Evolutionary conservation across 2,888 invertebrate genomes (phyloP).

Genomic region (Brachylomia viminalis): DNA sequence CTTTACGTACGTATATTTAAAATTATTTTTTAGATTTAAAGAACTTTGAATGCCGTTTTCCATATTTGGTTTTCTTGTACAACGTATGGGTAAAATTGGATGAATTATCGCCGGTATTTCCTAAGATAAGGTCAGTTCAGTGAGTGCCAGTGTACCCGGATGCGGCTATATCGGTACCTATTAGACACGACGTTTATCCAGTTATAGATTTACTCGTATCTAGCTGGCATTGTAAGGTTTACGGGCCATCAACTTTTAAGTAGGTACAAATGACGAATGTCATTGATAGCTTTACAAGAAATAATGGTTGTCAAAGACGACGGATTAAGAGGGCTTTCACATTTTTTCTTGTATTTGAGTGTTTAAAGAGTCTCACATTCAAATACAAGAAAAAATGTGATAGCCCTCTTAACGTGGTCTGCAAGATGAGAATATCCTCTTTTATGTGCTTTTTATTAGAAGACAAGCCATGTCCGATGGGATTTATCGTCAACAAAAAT

Average conservation of each 20-base stretch:
- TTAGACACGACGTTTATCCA: conserved; percentile 28
- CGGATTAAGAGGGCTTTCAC: too few species aligned
- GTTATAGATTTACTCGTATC: conserved; percentile 20
- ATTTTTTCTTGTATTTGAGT: too few species aligned
- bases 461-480: not conserved
- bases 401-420: too few species aligned
- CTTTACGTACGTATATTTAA: conserved; percentile 92
- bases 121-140: conserved; percentile 31
- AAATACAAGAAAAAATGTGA: too few species aligned
- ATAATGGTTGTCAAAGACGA: not conserved
- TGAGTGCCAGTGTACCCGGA: conserved; percentile 41
- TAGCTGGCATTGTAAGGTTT: conserved; percentile 19
- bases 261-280: not conserved
- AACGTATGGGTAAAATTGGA: conserved; percentile 4
- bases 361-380: too few species aligned
- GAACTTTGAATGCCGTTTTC: not conserved
- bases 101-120: conserved; percentile 15
- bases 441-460: not conserved
- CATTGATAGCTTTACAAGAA: not conserved
- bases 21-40: not conserved
- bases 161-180: conserved; percentile 37
- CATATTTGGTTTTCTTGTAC: conserved; percentile 1
- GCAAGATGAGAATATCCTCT: not conserved
- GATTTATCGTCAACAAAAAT: not conserved
- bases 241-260: conserved; percentile 11